Conservation (phyloP, 2,888 invertebrate species). For the Lasius platythorax region DNA sequence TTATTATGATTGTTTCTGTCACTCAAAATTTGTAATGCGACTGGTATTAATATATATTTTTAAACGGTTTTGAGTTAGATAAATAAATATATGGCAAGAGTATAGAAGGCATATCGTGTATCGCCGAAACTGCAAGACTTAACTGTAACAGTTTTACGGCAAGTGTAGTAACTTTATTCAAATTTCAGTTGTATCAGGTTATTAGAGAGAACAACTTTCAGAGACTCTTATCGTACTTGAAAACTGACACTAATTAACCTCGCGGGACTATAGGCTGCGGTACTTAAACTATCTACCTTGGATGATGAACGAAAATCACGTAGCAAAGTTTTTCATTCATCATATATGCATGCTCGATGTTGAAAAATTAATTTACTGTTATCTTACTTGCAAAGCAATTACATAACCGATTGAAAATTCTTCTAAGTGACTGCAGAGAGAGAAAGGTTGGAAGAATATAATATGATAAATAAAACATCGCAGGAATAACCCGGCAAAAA, state of each 20-base stretch:
- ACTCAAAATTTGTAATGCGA: background rate
- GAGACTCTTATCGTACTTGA: constrained; percentile 75
- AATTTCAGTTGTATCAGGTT: constrained; percentile 69
- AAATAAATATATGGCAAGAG: constrained; percentile 37
- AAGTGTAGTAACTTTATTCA: constrained; percentile 73
- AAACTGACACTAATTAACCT: constrained; percentile 76
- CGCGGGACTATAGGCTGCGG: constrained; percentile 61
- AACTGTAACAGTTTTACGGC: constrained; percentile 69
- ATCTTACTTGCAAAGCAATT: constrained; percentile 5
- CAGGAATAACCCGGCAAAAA: background rate
- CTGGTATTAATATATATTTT: constrained; percentile 3
- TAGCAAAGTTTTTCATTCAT: constrained; percentile 54
- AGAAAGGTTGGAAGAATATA: background rate
- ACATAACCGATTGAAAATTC: background rate
- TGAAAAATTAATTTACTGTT: constrained; percentile 54
- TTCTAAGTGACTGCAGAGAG: background rate
- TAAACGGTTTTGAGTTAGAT: background rate
- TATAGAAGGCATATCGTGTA: constrained; percentile 66
- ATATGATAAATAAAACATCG: background rate
- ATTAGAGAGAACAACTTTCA: constrained; percentile 63
- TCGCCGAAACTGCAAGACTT: constrained; percentile 63
- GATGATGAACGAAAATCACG: constrained; percentile 63
- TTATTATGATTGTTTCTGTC: constrained; percentile 60
- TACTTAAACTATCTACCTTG: constrained; percentile 66
- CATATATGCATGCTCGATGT: background rate